Percentiles rank a stretch among this genome's conserved stretches.
phyloP scores from a whole-genome alignment of 2,888 invertebrate genomes.

The Artemia sinica region DNA sequence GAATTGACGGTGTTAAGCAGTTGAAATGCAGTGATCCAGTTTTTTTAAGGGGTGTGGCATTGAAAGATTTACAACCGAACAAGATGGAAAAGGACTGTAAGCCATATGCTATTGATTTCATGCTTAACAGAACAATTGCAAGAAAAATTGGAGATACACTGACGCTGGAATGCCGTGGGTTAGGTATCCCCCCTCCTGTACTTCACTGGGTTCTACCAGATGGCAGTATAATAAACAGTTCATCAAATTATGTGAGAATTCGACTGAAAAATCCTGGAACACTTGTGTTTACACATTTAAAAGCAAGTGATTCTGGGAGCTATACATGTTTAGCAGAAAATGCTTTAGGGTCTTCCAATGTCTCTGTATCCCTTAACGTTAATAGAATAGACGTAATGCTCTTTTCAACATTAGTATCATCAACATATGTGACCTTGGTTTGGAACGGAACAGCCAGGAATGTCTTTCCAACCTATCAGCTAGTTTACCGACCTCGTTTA shows the following conservation, averaged over 20 bases:
- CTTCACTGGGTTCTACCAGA: constrained; percentile 33
- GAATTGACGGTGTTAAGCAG: constrained; percentile 27
- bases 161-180: constrained; percentile 32
- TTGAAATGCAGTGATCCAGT: constrained; percentile 31
- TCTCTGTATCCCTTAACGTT: constrained; percentile 29
- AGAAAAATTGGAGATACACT: constrained; percentile 31
- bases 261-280: constrained; percentile 28
- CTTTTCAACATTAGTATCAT: constrained; percentile 29
- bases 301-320: constrained; percentile 31
- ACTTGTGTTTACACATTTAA: constrained; percentile 28
- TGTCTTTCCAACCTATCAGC: constrained; percentile 29
- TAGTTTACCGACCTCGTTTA: constrained; percentile 27
- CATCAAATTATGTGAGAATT: constrained; percentile 29
- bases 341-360: constrained; percentile 29
- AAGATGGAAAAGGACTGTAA: constrained; percentile 28
- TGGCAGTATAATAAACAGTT: constrained; percentile 29
- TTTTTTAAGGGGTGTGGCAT: constrained; percentile 21
- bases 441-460: constrained; percentile 32
- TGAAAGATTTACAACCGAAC: constrained; percentile 27
- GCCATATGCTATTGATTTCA: constrained; percentile 28
- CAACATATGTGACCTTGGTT: constrained; percentile 32
- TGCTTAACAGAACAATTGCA: constrained; percentile 27
- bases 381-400: constrained; percentile 32
- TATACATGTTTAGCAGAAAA: constrained; percentile 34
- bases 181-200: constrained; percentile 33